phyloP scores from a whole-genome alignment of 2,797 vertebrate species.

The Carduelis carduelis region DNA sequence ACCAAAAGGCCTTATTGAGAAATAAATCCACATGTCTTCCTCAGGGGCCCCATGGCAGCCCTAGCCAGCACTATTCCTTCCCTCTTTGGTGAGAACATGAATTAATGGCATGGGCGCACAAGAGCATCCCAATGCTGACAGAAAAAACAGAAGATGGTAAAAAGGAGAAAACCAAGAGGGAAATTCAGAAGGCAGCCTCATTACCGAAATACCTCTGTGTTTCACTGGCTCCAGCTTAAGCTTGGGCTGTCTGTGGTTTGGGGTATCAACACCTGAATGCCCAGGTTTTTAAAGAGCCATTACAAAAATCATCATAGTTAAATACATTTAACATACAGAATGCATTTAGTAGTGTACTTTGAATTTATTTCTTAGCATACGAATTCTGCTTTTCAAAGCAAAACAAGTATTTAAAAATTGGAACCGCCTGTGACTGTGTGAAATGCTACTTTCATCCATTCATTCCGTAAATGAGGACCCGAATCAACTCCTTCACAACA shows the following conservation, averaged over 20 bases:
- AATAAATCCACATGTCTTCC: neutral
- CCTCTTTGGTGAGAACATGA: neutral
- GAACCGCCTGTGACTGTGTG: neutral
- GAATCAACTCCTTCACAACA: neutral
- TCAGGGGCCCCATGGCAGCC: neutral
- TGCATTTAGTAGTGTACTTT: neutral
- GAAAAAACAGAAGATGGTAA: neutral
- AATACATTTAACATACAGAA: neutral
- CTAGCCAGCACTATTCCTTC: neutral
- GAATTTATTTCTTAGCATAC: neutral
- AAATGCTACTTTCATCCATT: slow-evolving; percentile 17
- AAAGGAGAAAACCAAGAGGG: neutral
- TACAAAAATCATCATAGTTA: neutral
- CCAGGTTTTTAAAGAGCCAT: neutral
- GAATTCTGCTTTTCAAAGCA: neutral
- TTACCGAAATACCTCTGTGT: neutral
- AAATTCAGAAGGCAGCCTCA: neutral
- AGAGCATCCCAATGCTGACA: neutral
- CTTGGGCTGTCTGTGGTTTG: neutral
- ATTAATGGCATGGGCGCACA: accelerated
- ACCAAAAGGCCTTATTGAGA: neutral
- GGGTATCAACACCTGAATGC: neutral
- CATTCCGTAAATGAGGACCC: neutral
- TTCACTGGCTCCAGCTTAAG: neutral
- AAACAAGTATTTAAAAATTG: neutral